Conservation (phyloP, 2,888 invertebrate species). For the Scaptomyza reducta region DNA sequence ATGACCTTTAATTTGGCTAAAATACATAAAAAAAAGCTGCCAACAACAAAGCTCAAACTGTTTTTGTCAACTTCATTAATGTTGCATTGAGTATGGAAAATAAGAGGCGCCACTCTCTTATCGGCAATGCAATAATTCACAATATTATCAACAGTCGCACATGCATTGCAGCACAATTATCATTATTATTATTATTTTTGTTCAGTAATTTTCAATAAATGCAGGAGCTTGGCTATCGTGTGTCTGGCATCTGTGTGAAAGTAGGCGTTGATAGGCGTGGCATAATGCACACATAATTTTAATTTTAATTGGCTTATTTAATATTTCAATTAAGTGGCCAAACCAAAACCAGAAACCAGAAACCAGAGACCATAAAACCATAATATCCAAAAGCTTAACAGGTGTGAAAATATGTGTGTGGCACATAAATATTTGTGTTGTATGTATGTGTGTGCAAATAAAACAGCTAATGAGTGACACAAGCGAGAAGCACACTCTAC, state of each 20-base stretch:
- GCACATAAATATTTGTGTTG: constrained; percentile 36
- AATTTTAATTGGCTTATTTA: constrained; percentile 81
- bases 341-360: constrained; percentile 38
- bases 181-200: constrained; percentile 38
- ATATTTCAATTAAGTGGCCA: constrained; percentile 75
- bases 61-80: constrained; percentile 41
- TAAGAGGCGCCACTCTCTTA: constrained; percentile 50
- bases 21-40: constrained; percentile 25
- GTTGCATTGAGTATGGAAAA: constrained; percentile 17
- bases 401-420: constrained; percentile 58
- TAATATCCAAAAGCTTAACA: constrained; percentile 18
- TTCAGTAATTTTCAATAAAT: constrained; percentile 71
- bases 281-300: constrained; percentile 70
- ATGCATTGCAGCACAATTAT: constrained; percentile 33
- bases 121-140: constrained; percentile 72
- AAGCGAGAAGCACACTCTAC: constrained; percentile 20
- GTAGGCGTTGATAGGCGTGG: constrained; percentile 20
- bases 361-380: constrained; percentile 18
- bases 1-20: constrained; percentile 36
- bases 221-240: constrained; percentile 45
- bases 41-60: constrained; percentile 7
- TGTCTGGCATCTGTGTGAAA: constrained; percentile 61
- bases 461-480: constrained; percentile 66
- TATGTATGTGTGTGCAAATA: constrained; percentile 14
- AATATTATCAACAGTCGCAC: constrained; percentile 65